A percentile compares a stretch with the other conserved stretches of the same genome.
Conservation (phyloP, 2,888 invertebrate genomes). For the Syritta pipiens region DNA sequence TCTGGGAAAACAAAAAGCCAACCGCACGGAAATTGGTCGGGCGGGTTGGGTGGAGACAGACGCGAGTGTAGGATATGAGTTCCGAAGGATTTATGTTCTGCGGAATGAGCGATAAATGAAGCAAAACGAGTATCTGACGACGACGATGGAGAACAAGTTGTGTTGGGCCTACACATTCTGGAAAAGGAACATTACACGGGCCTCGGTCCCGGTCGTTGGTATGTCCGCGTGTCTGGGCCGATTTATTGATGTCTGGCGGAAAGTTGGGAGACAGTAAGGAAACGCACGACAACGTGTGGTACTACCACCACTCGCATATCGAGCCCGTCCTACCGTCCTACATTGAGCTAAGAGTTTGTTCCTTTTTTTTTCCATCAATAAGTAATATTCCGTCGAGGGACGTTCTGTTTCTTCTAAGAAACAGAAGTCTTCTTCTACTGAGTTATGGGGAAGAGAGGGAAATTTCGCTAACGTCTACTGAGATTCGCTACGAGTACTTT, state of each 20-base stretch:
- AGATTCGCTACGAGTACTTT: too few species aligned
- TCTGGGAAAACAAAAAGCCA: conserved; percentile 33
- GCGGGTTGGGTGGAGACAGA: conserved; percentile 3
- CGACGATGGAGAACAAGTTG: conserved; percentile 24
- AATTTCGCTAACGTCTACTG: too few species aligned
- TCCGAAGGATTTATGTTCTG: conserved; percentile 48
- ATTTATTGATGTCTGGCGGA: conserved; percentile 38
- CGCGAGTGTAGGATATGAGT: conserved; percentile 53
- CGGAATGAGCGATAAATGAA: conserved; percentile 22
- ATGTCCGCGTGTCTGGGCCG: conserved; percentile 15
- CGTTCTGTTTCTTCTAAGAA: background rate
- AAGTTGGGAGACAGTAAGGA: conserved; percentile 20
- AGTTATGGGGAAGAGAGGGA: background rate
- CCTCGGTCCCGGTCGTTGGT: background rate
- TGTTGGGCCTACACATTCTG: conserved; percentile 25
- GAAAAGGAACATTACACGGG: background rate
- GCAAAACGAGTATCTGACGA: background rate
- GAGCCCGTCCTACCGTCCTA: conserved; percentile 51
- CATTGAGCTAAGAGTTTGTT: background rate
- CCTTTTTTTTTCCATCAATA: background rate
- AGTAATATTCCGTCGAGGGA: background rate
- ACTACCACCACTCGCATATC: conserved; percentile 35
- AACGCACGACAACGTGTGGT: background rate
- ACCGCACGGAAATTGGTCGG: conserved; percentile 12
- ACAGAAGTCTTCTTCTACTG: background rate